Conservation (phyloP, 2,113 vertebrate genomes). For the Lampris incognitus region DNA sequence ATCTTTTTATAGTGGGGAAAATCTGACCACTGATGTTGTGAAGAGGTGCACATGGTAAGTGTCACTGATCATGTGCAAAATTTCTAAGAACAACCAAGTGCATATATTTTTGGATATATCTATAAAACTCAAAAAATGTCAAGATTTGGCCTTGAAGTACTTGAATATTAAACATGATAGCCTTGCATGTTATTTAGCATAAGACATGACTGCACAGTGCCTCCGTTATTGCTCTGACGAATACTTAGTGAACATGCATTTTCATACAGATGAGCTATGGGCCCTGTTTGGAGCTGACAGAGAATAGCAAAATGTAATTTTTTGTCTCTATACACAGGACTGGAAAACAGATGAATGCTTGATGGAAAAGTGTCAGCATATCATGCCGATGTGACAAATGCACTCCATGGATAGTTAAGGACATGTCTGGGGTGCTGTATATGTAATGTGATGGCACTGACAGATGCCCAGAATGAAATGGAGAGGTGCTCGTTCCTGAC, state of each 20-base stretch:
- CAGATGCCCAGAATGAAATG: slow-evolving; percentile 55
- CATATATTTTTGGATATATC: too few species aligned
- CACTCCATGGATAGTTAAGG: slow-evolving; percentile 36
- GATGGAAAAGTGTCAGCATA: slow-evolving; percentile 39
- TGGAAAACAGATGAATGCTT: slow-evolving; percentile 13
- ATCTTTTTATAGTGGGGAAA: not conserved
- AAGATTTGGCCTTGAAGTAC: too few species aligned
- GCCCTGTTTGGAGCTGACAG: not conserved
- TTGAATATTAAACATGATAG: too few species aligned
- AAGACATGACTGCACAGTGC: not conserved
- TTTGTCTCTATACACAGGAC: slow-evolving; percentile 2
- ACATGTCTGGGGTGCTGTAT: slow-evolving; percentile 20
- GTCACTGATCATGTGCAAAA: too few species aligned
- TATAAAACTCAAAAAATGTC: too few species aligned
- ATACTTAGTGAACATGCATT: not conserved
- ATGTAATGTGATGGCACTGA: slow-evolving; percentile 24
- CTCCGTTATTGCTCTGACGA: not conserved
- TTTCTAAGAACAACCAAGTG: too few species aligned
- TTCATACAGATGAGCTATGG: not conserved
- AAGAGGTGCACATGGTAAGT: too few species aligned
- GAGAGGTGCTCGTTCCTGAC: slow-evolving; percentile 57
- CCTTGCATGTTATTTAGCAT: too few species aligned
- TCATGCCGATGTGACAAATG: slow-evolving; percentile 67
- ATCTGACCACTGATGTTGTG: too few species aligned
- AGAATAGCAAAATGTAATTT: not conserved